Base-by-base conservation (phyloP, 2,113 vertebrate species). In the Toxostoma redivivum region DNA sequence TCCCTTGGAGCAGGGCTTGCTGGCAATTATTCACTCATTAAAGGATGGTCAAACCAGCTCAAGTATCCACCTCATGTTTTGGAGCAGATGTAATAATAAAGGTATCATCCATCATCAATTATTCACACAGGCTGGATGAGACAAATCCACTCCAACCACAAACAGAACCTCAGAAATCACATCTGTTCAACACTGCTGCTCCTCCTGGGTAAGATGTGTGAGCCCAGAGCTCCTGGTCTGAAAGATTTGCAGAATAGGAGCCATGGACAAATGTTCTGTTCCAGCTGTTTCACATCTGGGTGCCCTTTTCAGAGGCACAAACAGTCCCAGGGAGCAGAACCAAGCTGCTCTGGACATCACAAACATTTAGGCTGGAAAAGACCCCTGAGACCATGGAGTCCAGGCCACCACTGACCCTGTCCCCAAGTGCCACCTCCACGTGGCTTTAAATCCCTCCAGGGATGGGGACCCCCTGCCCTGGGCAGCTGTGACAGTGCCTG, bases 1-100 rank as follows among this genome's bases (percentile, higher is more conserved):
- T 72, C 33, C 28, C 31, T 28, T 25, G 31, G 40, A 42, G 81
- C 31, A 86, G 20, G 57, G 31, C 11, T 53, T 70, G 45, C 31
- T 42, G 85, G 51, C 19, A 33, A 67, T 51, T 54, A 22, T 44
- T 69, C 1, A 1, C 76, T 72, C 53, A 86, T 33, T 20, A 62
- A 64, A 8, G 22, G 20, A 72, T 7, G 20, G 44, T 16, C 70
- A 71, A 88, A 88, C 28, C 23, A 60, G 53, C 61, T 50, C 2
- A 44, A 44, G 44, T 11, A 62, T 61, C 57, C 67, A 9, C 37
- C 17, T 37, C 7, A 7, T 3, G 13, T 38, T 93, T 54, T 74
- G 71, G 88, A 93, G 57, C 30, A 64, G 56, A 57, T 82, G 47
- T 33, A 79, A 54, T 47, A 71, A 85, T 48, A 73, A 81, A 35